Conservation (phyloP, 2,888 invertebrate genomes). For the Amblyjoppa proteus region DNA sequence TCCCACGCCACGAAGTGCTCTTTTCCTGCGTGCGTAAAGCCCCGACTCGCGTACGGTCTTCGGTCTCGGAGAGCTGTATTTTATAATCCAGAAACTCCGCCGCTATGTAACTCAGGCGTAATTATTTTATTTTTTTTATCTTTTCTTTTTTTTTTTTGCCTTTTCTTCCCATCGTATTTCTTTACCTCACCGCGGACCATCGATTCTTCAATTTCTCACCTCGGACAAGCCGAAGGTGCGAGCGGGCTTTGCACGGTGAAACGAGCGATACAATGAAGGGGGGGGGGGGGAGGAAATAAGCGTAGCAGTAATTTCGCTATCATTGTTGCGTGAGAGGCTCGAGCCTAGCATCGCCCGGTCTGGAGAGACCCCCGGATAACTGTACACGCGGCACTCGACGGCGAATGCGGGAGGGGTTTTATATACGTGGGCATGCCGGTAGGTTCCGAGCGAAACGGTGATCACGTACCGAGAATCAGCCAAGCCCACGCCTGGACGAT, state of each 20-base stretch:
- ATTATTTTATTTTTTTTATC: too few species aligned
- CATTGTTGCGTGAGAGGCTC: conserved; percentile 15
- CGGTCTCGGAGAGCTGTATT: conserved; percentile 3
- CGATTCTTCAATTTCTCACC: conserved; percentile 45
- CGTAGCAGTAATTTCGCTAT: conserved; percentile 13
- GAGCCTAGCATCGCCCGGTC: neutral
- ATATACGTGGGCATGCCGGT: neutral
- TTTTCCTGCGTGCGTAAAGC: conserved; percentile 77
- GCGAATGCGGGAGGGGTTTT: neutral
- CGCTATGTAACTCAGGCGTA: neutral
- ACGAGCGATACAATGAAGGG: neutral
- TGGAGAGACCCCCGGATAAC: conserved; percentile 38
- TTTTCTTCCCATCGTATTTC: neutral
- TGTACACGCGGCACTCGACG: neutral
- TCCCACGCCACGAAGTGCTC: conserved; percentile 83
- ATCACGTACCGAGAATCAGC: conserved; percentile 48
- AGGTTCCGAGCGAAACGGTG: neutral
- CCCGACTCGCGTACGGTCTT: conserved; percentile 23
- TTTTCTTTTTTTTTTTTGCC: neutral
- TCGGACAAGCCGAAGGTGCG: neutral
- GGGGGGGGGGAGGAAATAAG: neutral
- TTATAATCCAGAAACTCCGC: conserved; percentile 20
- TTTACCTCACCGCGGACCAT: conserved; percentile 11
- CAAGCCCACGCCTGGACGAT: conserved; percentile 50
- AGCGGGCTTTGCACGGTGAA: conserved; percentile 1